Conservation (phyloP, 1,140 invertebrate species). For the Drosophila busckii region DNA sequence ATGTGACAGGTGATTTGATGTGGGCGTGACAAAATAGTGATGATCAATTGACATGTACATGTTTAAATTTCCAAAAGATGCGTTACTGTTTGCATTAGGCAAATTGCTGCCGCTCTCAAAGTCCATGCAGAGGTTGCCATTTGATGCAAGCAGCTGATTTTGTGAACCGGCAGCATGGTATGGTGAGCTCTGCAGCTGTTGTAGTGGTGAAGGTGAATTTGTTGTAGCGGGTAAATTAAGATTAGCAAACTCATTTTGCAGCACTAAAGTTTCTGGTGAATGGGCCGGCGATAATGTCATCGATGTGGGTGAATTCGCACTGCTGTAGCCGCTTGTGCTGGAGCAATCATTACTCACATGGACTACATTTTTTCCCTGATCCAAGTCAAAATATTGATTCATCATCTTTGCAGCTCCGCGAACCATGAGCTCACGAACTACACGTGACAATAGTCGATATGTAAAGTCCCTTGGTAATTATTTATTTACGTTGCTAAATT, state of each 20-base stretch:
- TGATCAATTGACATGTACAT: slow-evolving; percentile 55
- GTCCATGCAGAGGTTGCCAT: slow-evolving; percentile 32
- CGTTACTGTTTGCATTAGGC: slow-evolving; percentile 19
- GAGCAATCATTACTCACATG: slow-evolving; percentile 63
- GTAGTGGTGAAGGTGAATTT: slow-evolving; percentile 52
- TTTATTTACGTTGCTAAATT: slow-evolving; percentile 2
- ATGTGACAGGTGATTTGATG: not conserved
- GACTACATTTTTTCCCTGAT: slow-evolving; percentile 51
- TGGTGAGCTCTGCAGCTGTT: slow-evolving; percentile 33
- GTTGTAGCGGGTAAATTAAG: slow-evolving; percentile 46
- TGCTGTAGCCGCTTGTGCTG: slow-evolving; percentile 68
- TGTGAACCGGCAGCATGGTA: slow-evolving; percentile 21
- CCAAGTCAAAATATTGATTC: slow-evolving; percentile 63
- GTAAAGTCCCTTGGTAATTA: not conserved
- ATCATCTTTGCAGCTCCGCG: slow-evolving; percentile 22
- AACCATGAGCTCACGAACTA: slow-evolving; percentile 2
- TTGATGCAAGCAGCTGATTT: slow-evolving; percentile 41
- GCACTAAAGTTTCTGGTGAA: slow-evolving; percentile 45
- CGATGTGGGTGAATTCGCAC: slow-evolving; percentile 51
- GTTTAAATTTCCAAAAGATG: slow-evolving; percentile 42
- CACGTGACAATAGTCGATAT: not conserved
- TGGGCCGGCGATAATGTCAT: slow-evolving; percentile 53
- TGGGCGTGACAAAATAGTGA: slow-evolving; percentile 28
- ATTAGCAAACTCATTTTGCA: slow-evolving; percentile 67
- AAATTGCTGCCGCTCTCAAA: slow-evolving; percentile 32